phyloP scores from a whole-genome alignment of 1,140 invertebrate genomes.

The Megalopta genalis region DNA sequence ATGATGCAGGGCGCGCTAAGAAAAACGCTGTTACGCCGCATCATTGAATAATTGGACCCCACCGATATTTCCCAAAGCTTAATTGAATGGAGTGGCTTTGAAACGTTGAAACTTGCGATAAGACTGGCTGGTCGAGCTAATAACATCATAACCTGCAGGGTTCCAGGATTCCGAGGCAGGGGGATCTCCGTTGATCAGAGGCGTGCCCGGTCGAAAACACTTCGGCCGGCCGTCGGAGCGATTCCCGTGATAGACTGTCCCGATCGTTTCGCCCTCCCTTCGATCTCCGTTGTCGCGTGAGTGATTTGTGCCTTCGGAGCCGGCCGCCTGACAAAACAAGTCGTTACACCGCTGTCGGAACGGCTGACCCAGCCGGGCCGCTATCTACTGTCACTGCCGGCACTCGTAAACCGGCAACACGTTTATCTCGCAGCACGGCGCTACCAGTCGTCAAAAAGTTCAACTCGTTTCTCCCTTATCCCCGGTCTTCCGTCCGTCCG shows the following conservation, averaged over 20 bases:
- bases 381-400: constrained; percentile 49
- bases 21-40: too few relatives aligned
- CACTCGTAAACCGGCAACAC: constrained; percentile 54
- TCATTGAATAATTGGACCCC: too few relatives aligned
- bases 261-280: neutral
- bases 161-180: too few relatives aligned
- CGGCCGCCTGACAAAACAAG: constrained; percentile 61
- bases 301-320: constrained; percentile 58
- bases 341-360: constrained; percentile 50
- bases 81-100: too few relatives aligned
- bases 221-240: constrained; percentile 39
- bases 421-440: constrained; percentile 56
- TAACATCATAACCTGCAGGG: too few relatives aligned
- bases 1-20: too few relatives aligned
- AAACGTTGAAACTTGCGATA: too few relatives aligned
- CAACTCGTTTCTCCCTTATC: constrained; percentile 55
- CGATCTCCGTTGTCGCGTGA: constrained; percentile 13
- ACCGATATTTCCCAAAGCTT: too few relatives aligned
- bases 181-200: neutral
- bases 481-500: neutral
- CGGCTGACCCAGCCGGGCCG: constrained; percentile 45
- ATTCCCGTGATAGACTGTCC: constrained; percentile 41
- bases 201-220: constrained; percentile 22
- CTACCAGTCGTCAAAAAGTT: constrained; percentile 62
- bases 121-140: too few relatives aligned